Evolutionary conservation across 2,797 vertebrate species (phyloP), one percentile per base, ranked within the genome.

Genomic region (Poeciliopsis turneri): DNA sequence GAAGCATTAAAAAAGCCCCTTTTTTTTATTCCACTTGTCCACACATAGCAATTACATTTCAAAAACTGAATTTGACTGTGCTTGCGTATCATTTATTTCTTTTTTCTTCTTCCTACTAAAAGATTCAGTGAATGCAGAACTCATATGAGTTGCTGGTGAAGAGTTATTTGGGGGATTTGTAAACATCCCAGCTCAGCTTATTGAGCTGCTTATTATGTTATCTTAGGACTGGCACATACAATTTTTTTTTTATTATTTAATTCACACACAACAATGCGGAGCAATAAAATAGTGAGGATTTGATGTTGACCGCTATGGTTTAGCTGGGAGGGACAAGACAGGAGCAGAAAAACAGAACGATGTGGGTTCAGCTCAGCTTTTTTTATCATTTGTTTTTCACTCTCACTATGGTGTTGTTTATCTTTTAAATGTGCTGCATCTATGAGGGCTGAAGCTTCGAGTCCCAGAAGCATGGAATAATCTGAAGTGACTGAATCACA

Each of bases 131-230:
- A 93, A 93, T 92, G 86, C 85, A 91, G 86, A 90, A 92, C 79
- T 91, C 84, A 57, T 55, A 76, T 76, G 86, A 79, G 85, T 88
- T 85, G 85, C 73, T 78, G 85, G 86, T 87, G 83, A 92, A 86
- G 88, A 88, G 90, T 93, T 92, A 92, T 93, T 94, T 89, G 73
- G 81, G 77, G 86, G 86, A 88, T 91, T 93, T 93, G 93, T 93
- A 92, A 92, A 93, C 91, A 93, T 89, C 87, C 82, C 79, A 73
- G 77, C 84, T 90, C 86, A 84, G 88, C 88, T 92, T 92, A 89
- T 93, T 93, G 91, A 92, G 84, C 87, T 83, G 80, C 20, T 77
- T 81, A 81, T 73, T 77, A 77, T 77, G 70, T 68, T 86, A 77
- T 92, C 74, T 85, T 39, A 75, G 82, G 18, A 75, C 78, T 84